A percentile compares a stretch with the other conserved stretches of the same genome.
Conservation (phyloP, 92 coral and sea anemone genomes). For the Micromussa lordhowensis region DNA sequence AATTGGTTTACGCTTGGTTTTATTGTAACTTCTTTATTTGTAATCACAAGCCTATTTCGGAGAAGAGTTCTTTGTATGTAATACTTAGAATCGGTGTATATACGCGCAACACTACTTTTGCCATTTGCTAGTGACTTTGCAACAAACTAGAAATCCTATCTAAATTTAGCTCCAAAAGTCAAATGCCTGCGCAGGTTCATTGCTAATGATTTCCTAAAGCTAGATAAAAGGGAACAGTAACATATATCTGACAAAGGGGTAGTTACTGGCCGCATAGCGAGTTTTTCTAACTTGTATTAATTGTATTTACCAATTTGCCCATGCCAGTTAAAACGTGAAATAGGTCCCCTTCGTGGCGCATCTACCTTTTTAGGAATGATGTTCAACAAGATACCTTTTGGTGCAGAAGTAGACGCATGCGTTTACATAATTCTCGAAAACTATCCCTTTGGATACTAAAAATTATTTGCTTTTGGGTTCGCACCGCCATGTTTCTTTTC, state of each 20-base stretch:
- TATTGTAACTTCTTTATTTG: no score
- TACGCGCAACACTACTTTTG: background rate
- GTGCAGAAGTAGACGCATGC: no score
- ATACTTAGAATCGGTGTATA: slow-evolving; percentile 24
- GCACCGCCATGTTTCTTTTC: no score
- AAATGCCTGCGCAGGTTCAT: background rate
- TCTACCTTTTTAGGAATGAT: no score
- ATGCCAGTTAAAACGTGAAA: no score
- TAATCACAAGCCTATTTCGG: no score
- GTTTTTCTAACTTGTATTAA: slow-evolving; percentile 21
- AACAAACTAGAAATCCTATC: background rate
- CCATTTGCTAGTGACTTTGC: background rate
- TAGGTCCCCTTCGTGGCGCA: no score
- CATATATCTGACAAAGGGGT: background rate
- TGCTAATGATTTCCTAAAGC: background rate
- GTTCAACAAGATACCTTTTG: no score
- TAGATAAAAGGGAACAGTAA: background rate
- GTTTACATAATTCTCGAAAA: no score
- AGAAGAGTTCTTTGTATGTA: background rate
- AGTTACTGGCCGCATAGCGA: slow-evolving; percentile 23
- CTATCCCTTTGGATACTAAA: no score
- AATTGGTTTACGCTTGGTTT: no score
- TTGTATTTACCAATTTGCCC: background rate
- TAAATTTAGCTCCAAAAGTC: slow-evolving; percentile 16
- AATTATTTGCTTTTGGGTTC: no score